These are phyloP conservation scores for Byasa hedistus DNA, from an alignment of 2,888 invertebrate genomes.

Conservation along the genomic window DNA sequence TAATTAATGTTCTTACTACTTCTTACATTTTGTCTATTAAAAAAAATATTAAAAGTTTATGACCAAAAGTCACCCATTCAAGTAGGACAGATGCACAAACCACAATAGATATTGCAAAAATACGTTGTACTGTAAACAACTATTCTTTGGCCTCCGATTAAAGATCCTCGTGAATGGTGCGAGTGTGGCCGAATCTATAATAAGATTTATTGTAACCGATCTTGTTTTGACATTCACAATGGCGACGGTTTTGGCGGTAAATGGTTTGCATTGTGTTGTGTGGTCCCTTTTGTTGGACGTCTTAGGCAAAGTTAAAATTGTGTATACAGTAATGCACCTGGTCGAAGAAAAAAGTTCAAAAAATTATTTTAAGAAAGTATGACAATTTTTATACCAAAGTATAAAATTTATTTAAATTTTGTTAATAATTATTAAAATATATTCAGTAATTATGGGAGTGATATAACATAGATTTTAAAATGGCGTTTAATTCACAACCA, in stretches of 20 bases:
- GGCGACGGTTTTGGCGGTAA: conserved; percentile 62
- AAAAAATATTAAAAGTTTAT: no score
- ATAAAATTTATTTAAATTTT: neutral
- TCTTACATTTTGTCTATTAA: no score
- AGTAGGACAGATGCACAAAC: conserved; percentile 63
- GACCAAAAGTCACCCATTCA: conserved; percentile 16
- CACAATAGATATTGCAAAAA: conserved; percentile 53
- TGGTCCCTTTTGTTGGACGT: conserved; percentile 59
- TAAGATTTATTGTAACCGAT: conserved; percentile 80
- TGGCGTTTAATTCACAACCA: no score
- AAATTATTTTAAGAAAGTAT: conserved; percentile 20
- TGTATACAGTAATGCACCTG: conserved; percentile 63
- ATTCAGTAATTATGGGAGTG: neutral
- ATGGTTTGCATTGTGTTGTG: conserved; percentile 72
- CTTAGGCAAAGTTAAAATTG: conserved; percentile 64
- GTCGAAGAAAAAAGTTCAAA: conserved; percentile 22
- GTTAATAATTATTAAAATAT: neutral
- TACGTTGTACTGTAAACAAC: conserved; percentile 65
- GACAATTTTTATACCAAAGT: neutral
- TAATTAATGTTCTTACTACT: no score
- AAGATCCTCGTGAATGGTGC: conserved; percentile 59
- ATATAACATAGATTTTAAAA: no score
- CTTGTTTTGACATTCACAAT: conserved; percentile 78
- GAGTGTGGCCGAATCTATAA: conserved; percentile 69
- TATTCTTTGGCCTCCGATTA: conserved; percentile 62